Evolutionary conservation across 23 tunicate species (phyloP), one percentile per base, ranked within the genome.

Genomic region (Ciona savignyi): DNA sequence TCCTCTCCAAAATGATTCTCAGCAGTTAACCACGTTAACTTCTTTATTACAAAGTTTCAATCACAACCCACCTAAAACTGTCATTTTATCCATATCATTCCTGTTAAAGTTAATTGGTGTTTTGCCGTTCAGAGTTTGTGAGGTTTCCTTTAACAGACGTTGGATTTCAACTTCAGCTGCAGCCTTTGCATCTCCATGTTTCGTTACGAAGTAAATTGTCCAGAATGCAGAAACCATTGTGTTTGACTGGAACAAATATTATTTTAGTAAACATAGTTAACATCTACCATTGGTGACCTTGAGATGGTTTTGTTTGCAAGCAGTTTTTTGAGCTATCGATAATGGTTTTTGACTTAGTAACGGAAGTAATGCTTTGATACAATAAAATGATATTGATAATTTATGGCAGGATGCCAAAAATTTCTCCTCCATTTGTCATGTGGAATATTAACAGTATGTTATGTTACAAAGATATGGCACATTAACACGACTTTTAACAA

Each of bases 161-260:
- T 77, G 24, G 11, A 77, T 77, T 77, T 77, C 81, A 1, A 62
- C 26, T 1, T 32, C 11, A 20, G 73, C 73, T 27, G 63, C 65
- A 33, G 1, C n/a, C 60, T 33, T 27, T 1, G 81, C 81, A 24
- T 77, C 73, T 20, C 34, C 63, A 23, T 67, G 63, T 34, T 62
- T 66, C 32, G 66, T 25, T 3, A 77, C 49, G 73, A 66, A 77
- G 73, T 66, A 77, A 2, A 77, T 27, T 1, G 81, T 4, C 81
- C 81, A 77, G 66, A 66, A 77, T 29, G 51, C 81, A 33, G 73
- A 29, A 6, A 63, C 27, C 3, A 60, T 30, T 26, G 81, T 77
- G 27, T 77, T 77, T 1, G 73, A 62, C 81, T 77, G 72, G 29
- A 65, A 25, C 26, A 63, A 63, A 63, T 15, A 42, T 15, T 6